Evolutionary conservation across 1,140 invertebrate species (phyloP).

Genomic region (Mesaphorura yosii): DNA sequence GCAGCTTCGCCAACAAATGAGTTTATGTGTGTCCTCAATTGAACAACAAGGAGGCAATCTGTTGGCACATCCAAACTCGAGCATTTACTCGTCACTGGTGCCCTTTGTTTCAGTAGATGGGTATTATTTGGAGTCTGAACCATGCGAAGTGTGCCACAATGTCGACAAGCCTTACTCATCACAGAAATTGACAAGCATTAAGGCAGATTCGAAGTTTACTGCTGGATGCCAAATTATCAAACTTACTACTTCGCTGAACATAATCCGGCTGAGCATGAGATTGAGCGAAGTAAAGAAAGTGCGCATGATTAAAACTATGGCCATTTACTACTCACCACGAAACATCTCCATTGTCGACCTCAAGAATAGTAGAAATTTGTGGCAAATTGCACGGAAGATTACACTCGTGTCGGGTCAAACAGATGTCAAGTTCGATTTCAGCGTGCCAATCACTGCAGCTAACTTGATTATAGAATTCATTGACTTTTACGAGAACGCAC

Average conservation of each 20-base stretch:
- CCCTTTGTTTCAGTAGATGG: constrained; percentile 90
- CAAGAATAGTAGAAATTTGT: constrained; percentile 86
- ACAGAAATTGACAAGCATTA: constrained; percentile 85
- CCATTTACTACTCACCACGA: constrained; percentile 93
- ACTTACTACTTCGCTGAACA: constrained; percentile 83
- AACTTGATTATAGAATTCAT: constrained; percentile 99
- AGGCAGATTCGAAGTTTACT: constrained; percentile 94
- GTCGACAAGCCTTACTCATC: constrained; percentile 84
- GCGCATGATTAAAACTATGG: constrained; percentile 93
- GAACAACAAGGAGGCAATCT: constrained; percentile 76
- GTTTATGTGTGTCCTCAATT: constrained; percentile 72
- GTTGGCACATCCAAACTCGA: constrained; percentile 83
- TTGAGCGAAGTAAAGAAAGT: constrained; percentile 90
- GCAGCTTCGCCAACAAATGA: constrained; percentile 61
- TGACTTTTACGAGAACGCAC: constrained; percentile 89
- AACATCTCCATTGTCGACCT: constrained; percentile 92
- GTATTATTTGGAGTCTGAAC: constrained; percentile 91
- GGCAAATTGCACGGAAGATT: constrained; percentile 92
- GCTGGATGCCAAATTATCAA: constrained; percentile 97
- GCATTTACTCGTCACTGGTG: constrained; percentile 78
- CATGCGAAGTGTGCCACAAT: constrained; percentile 94
- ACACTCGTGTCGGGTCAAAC: constrained; percentile 79
- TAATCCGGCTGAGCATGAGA: constrained; percentile 82
- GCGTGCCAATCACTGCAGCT: constrained; percentile 89
- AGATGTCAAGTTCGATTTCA: constrained; percentile 91